Evolutionary conservation across 1,140 invertebrate species (phyloP), one percentile per base, ranked within the genome.

Genomic region (Coptotermes formosanus): DNA sequence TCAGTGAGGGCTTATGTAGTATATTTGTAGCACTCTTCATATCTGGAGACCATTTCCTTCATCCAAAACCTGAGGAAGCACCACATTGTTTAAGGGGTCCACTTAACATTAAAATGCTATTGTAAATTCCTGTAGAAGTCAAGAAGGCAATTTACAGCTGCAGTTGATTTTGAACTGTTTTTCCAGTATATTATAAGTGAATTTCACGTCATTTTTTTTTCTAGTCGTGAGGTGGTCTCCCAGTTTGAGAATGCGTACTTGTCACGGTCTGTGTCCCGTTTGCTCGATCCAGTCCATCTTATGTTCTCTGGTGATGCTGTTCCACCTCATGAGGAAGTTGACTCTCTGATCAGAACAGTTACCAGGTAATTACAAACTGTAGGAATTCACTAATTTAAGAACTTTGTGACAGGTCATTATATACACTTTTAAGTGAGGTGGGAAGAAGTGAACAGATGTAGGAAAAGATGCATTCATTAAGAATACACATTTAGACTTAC

Each of bases 191-290:
- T 55, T 55, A 19, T 55, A 55, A 19, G 19, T 19, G 19, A 19
- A 55, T 84, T 30, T 84, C 85, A 25, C 82, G 82, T 85, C 32
- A 59, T 30, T 82, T 30, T 86, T 87, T 85, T 8, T 87, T 45
- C 81, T 83, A 85, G 87, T 38, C 88, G 92, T 32, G 89, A 91
- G 16, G 91, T 91, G 12, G 88, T 94, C 25, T 92, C 92, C 30
- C 93, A 94, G 87, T 97, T 97, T 93, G 97, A 98, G 92, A 97
- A 95, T 89, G 95, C 96, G 2, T 98, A 97, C 90, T 91, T 98
- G 82, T 97, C 96, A 0, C 94, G 95, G 88, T 98, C 96, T 3
- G 92, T 98, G 85, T 96, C 95, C 21, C 93, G 95, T 82, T 91
- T 98, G 3, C 93, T 97, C 88, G 96, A 98, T 90, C 95, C 96